Conservation (phyloP, 2,797 vertebrate genomes). For the Lutjanus argentimaculatus region DNA sequence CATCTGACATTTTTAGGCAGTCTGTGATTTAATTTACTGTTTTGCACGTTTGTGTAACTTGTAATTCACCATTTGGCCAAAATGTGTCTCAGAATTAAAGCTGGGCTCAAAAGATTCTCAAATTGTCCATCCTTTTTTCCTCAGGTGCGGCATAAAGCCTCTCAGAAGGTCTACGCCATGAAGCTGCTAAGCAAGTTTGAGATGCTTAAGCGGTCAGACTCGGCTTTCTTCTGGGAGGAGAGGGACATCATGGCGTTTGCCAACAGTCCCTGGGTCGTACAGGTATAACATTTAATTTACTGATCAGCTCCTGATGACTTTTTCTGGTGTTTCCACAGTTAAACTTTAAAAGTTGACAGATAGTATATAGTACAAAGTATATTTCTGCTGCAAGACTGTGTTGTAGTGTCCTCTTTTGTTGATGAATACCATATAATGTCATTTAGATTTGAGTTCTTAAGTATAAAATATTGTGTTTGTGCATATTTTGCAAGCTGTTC, state of each 20-base stretch:
- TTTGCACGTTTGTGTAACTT: not conserved
- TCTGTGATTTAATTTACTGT: not conserved
- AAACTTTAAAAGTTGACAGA: not conserved
- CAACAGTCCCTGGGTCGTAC: constrained; percentile 98
- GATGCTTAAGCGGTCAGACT: constrained; percentile 99
- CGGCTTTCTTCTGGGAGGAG: constrained; percentile 99
- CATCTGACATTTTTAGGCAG: not conserved
- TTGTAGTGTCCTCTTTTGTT: too few species aligned
- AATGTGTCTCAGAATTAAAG: not conserved
- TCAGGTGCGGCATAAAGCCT: constrained; percentile 96
- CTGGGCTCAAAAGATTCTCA: not conserved
- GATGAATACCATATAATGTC: not conserved
- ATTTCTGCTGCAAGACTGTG: not conserved
- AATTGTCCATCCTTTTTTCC: not conserved
- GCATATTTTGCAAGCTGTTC: not conserved
- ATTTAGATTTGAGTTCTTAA: not conserved
- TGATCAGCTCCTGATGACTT: not conserved
- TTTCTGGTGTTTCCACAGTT: not conserved
- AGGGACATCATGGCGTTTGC: constrained; percentile 99
- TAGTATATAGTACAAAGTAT: not conserved
- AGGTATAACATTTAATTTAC: constrained; percentile 85
- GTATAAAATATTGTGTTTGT: not conserved
- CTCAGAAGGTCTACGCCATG: constrained; percentile 98
- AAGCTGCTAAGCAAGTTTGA: constrained; percentile 99
- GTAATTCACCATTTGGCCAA: not conserved